Base-by-base conservation (phyloP, 2,797 vertebrate species). In the Gymnoscopelus microlampas region DNA sequence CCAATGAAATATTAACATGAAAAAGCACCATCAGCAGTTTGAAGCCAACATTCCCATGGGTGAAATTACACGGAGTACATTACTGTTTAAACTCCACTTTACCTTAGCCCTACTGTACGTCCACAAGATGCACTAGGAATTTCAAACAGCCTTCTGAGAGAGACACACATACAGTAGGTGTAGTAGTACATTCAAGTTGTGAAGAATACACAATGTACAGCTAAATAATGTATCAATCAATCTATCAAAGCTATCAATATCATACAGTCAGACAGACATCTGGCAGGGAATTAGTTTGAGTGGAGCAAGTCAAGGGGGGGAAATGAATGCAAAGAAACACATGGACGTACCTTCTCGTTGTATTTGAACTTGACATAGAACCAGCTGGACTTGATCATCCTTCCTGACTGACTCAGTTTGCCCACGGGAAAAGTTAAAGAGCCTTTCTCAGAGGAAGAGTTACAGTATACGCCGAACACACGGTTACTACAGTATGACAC, bases 281-380 rank as follows among this genome's bases (percentile, higher is more conserved):
- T 48, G 15, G 15, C 39, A 51, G 14, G 35, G 61, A 3, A 32
- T 26, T 9, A 3, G n/a, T 9, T 60, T 13, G 12, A 13, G 56
- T 3, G 35, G 12, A 73, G 9, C 6, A 54, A 11, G 12, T 51
- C 24, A 10, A 54, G 51, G 32, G 60, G 12, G 10, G 26, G 26
- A 4, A 29, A 29, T 29, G 1, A 4, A 29, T 29, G 26, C 26
- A 29, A 29, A 29, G 26, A 29, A 29, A 73, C 5, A 15, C 1
- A 68, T 53, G 32, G 29, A 19, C 97, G 93, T 93, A 99, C 97
- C 97, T 98, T 98, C 81, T 98, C 96, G 0, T 95, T 96, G 84
- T 97, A 97, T 91, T 98, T 98, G 94, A 99, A 98, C 91, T 97
- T 99, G 90, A 99, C 97, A 85, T 97, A 98, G 92, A 99, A 98